Conservation (phyloP, 2,797 vertebrate genomes). For the Paguma larvata region DNA sequence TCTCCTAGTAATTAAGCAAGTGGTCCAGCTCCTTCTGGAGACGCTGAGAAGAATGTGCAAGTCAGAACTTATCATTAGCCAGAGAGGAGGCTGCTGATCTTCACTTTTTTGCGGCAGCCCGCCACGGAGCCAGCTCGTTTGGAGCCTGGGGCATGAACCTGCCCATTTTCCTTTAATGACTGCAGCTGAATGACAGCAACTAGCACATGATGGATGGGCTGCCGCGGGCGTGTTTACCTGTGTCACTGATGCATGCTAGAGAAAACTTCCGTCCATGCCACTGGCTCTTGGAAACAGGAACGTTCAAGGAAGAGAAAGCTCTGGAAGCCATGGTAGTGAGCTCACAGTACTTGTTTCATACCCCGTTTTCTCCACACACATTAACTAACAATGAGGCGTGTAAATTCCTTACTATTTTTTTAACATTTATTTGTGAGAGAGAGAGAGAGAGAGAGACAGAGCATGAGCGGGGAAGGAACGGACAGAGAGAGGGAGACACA, state of each 20-base stretch:
- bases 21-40: neutral
- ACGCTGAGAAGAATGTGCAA: neutral
- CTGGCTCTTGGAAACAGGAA: neutral
- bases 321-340: accelerated
- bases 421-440: too few species aligned
- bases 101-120: neutral
- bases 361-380: neutral
- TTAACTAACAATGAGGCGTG: neutral
- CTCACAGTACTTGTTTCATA: accelerated
- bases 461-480: too few species aligned
- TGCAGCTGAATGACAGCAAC: neutral
- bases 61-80: neutral
- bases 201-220: constrained; percentile 6
- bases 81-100: neutral
- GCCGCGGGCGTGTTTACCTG: neutral
- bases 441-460: too few species aligned
- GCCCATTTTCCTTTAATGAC: neutral
- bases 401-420: too few species aligned
- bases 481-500: too few species aligned
- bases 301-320: accelerated
- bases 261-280: neutral
- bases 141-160: neutral
- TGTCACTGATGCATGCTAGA: neutral
- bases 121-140: neutral
- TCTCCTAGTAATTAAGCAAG: neutral